phyloP scores from a whole-genome alignment of 2,797 vertebrate genomes.

The Harpagifer antarcticus region DNA sequence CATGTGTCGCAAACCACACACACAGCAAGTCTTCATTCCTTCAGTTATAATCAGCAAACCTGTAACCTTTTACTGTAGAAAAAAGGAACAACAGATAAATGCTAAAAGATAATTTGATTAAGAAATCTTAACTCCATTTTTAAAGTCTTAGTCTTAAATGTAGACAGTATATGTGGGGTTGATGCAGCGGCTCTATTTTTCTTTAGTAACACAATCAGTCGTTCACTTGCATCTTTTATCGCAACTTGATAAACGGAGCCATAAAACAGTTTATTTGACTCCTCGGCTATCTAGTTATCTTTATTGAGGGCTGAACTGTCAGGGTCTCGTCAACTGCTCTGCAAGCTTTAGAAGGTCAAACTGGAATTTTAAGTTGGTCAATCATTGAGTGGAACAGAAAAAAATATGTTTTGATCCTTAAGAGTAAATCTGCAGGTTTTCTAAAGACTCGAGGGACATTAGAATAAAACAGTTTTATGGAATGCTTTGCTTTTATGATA shows the following conservation, averaged over 20 bases:
- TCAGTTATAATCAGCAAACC: constrained; percentile 22
- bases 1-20: background rate
- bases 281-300: background rate
- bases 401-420: background rate
- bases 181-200: background rate
- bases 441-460: background rate
- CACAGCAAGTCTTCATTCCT: constrained; percentile 15
- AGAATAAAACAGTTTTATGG: constrained; percentile 29
- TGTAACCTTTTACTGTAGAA: background rate
- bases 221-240: background rate
- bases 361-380: background rate
- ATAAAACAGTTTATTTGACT: background rate
- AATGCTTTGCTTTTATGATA: constrained; percentile 42
- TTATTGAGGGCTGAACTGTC: background rate
- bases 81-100: background rate
- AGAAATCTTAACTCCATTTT: background rate
- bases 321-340: background rate
- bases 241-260: background rate
- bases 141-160: background rate
- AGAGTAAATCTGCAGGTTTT: background rate
- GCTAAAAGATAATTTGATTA: background rate
- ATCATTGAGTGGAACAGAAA: constrained; percentile 2
- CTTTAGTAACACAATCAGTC: background rate
- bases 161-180: constrained; percentile 7
- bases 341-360: background rate